Evolutionary conservation across 2,888 invertebrate genomes (phyloP), one percentile per base, ranked within the genome.

Genomic region (Tinea trinotella): DNA sequence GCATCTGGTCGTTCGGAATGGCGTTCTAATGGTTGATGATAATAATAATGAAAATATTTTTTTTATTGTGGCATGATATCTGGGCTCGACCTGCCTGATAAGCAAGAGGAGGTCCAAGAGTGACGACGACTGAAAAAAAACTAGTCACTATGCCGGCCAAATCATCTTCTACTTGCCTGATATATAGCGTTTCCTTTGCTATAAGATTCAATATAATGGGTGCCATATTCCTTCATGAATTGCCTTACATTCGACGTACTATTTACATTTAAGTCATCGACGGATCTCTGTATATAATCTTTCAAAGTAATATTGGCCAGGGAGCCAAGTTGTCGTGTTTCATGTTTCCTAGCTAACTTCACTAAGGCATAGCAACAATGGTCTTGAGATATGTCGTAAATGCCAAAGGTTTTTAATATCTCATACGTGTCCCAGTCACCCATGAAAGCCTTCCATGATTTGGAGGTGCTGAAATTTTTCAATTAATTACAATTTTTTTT

Each of bases 381-480:
- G 44, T 92, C 92, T 0, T 91, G 90, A 12, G 91, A 64, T 0
- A 64, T 55, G 55, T 78, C 77, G 67, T 93, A 93, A 57, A 95
- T 91, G 44, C 95, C 95, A 58, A 96, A 87, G 59, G 94, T 93
- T 55, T 91, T 90, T 62, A 94, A 93, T 53, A 95, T 90, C 55
- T 92, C 90, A n/a, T 92, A 91, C 6, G 88, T 83, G 46, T 93
- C 90, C 95, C 95, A 95, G 60, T 95, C 94, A 0, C 91, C 93
- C 57, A 93, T 91, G 66, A 95, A 96, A 0, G 95, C 95, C 67
- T 92, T 90, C 95, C 95, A 95, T 5, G 95, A 94, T 64, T 91
- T 91, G 64, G 94, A 71, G 63, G 83, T 76, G 59, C 84, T 85
- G 75, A 59, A 70, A 65, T 57, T 4, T 18, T 46, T n/a, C 3